Evolutionary conservation across 2,888 invertebrate species (phyloP), one percentile per base, ranked within the genome.

Genomic region (Petrophora chlorosata): DNA sequence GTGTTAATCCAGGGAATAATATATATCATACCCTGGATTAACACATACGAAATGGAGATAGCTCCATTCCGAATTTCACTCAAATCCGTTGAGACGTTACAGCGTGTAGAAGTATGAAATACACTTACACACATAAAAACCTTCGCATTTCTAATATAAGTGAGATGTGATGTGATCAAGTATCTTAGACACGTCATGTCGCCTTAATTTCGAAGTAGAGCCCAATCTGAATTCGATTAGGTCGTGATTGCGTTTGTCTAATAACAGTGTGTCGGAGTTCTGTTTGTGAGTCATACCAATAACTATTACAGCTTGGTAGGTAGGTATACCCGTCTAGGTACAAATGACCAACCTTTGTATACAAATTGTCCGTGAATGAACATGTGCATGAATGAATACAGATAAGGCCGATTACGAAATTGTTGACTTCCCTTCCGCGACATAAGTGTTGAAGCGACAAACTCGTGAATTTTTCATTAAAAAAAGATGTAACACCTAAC

Each of bases 341-440:
- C n/a, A n/a, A n/a, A n/a, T n/a, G n/a, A n/a, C 15, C 7, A 8
- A 15, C 15, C 2, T 23, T 12, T 16, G 26, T 29, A 15, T n/a
- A 15, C 16, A 5, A 19, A 17, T 35, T 23, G 29, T 40, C 40
- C 34, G 14, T 46, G 40, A 46, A 34, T 28, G 12, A 22, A 3
- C 40, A 23, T 35, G 15, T 8, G 4, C 9, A 23, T 36, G 29
- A 29, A 23, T 17, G 33, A 15, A 7, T 10, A 15, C 26, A 8
- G 9, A 23, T 35, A 33, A 15, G 12, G 12, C 8, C 1, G 8
- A 17, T 48, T 42, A 26, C 3, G 38, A 42, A 48, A 43, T 43
- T 39, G 42, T 3, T 14, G 10, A 29, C 42, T 43, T 49, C 42
- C 42, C 42, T 49, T 43, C 42, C n/a, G n/a, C n/a, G n/a, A n/a